Base-by-base conservation (phyloP, 1,140 invertebrate species). In the Mycetomoellerius zeteki region DNA sequence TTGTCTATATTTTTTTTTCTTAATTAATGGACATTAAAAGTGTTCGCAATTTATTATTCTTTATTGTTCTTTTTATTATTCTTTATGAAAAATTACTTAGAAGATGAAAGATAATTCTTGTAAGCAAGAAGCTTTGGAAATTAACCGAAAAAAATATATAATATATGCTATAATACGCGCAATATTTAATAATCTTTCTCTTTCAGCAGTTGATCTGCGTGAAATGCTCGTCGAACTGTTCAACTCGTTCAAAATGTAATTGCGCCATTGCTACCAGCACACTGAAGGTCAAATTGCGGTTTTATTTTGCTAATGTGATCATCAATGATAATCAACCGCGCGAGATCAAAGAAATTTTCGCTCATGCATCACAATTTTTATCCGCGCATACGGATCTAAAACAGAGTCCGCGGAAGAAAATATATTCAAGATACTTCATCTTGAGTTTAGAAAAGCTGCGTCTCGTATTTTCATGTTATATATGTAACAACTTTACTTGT, bases 291-390 rank as follows among this genome's bases (percentile, higher is more conserved):
- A 82, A 73, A 82, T 82, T 82, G 69, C 37, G 10, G 27, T 84
- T 84, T 84, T 84, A 84, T 84, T 84, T 75, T 24, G 21, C 54
- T 33, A 33, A 62, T 73, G 37, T 73, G 72, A 82, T 71, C 33
- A 19, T 37, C 77, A 60, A 75, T 84, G 52, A 47, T 30, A 12
- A 43, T 21, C 3, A 10, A n/a, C 19, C 24, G 52, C 65, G 21
- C 24, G 56, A 56, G 19, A 60, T 84, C n/a, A n/a, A 84, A 60
- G 37, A 71, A 50, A 47, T 60, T 60, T 82, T 72, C 50, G 19
- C 6, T 69, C 24, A 33, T 72, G 50, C 50, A 14, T 71, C 33
- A 72, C 52, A 1, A 82, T 10, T 72, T 82, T 47, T 43, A 50
- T 8, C 54, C 19, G 43, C 3, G 0, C 50, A 19, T 30, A 72